Evolutionary conservation across 2,113 vertebrate species (phyloP), one percentile per base, ranked within the genome.

Genomic region (Puma concolor): DNA sequence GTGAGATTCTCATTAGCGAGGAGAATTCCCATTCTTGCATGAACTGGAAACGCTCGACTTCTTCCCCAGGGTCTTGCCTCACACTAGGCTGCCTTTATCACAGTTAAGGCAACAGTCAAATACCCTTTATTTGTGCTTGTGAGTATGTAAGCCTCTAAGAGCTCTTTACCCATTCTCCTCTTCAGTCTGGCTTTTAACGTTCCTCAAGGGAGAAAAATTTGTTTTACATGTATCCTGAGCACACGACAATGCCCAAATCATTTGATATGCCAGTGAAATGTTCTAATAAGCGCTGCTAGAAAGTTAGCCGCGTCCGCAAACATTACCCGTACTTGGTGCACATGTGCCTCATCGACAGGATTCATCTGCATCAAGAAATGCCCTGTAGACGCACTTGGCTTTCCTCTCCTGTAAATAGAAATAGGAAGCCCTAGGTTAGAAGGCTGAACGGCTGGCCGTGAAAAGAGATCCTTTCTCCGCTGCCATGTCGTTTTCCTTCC

Each of bases 21-120:
- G 85, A 89, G 86, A 96, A 94, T 80, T 91, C 74, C 92, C 92
- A 72, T 95, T 93, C 71, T 36, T 3, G 31, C 36, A 91, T 89
- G 76, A 96, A 89, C 79, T 94, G 36, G 36, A 97, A 97, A 89
- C 92, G 92, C 63, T 92, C 72, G 8, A 77, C 95, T 97, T 93
- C 89, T 83, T 95, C 89, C 80, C n/a, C 64, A 91, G 69, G n/a
- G 50, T 67, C 95, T 96, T 88, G 41, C 41, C 69, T 95, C 80
- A 96, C 83, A 54, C 50, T 80, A 83, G 31, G 38, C 48, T 97
- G 83, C 41, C 80, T 96, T 83, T 66, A 82, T 94, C 74, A 74
- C n/a, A 93, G 52, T 94, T 69, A 89, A 97, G 66, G 66, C 82
- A 13, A 13, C 74, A 91, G 85, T 50, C 57, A 97, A 90, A 85